Percentiles rank a stretch among this genome's conserved stretches.
Evolutionary conservation across 2,113 vertebrate species (phyloP).

Genomic region (Hucho hucho): DNA sequence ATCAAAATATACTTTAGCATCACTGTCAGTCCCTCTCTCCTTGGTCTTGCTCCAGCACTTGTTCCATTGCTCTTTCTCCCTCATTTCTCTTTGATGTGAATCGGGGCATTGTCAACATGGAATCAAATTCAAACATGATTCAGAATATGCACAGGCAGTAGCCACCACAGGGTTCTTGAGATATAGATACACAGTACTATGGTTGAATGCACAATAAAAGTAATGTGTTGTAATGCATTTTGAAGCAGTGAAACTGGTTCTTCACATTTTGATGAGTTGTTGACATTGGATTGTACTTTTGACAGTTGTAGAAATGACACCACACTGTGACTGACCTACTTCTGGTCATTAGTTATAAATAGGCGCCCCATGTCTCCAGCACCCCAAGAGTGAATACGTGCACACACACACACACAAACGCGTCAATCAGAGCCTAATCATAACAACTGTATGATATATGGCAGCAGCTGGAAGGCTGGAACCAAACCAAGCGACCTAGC

Average conservation of each 20-base stretch:
- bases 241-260: not conserved
- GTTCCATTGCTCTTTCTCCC: not conserved
- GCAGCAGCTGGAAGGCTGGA: not conserved
- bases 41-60: slow-evolving; percentile 1
- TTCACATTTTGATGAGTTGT: not conserved
- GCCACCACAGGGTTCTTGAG: not conserved
- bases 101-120: not conserved
- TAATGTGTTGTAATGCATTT: not conserved
- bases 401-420: not conserved
- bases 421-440: not conserved
- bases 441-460: not conserved
- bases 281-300: too few relatives aligned
- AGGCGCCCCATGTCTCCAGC: not conserved
- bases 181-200: not conserved
- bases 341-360: slow-evolving; percentile 5
- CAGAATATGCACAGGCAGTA: too few relatives aligned
- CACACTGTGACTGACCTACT: slow-evolving; percentile 4
- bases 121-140: not conserved
- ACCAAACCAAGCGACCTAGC: not conserved
- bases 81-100: not conserved
- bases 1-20: slow-evolving; percentile 17
- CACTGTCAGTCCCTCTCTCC: slow-evolving; percentile 1
- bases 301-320: not conserved
- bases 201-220: not conserved
- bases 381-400: not conserved